Evolutionary conservation across 2,113 vertebrate genomes (phyloP), one percentile per base, ranked within the genome.

Genomic region (Tetraodon nigroviridis): DNA sequence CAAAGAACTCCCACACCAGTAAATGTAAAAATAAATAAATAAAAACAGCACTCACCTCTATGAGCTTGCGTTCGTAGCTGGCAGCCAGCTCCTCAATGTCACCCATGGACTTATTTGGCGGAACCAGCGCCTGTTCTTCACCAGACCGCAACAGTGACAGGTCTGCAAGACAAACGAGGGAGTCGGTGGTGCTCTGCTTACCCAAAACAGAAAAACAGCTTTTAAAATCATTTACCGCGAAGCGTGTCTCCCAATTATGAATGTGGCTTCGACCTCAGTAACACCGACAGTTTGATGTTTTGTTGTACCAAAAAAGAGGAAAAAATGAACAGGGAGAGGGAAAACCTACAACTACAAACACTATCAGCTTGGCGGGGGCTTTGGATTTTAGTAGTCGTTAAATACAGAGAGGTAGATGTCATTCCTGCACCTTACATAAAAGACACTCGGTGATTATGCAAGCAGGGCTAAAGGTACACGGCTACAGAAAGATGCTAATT

Each of bases 1-100:
- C 4, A 48, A n/a, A 48, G 15, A 16, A 22, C 21, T 4, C 19
- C 14, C 5, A 52, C 48, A 21, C 13, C 5, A 20, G 11, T 11
- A 17, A 52, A 42, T 10, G 2, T n/a, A n/a, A n/a, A n/a, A n/a
- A n/a, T n/a, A 17, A 3, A 2, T 5, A 6, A 29, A 3, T 3
- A 24, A 2, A 16, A 11, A 49, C 18, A 29, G n/a, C 51, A 56
- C 86, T 92, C 88, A 99, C 97, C 96, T 99, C 97, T 0, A 99
- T 95, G 65, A 98, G 92, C 80, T 99, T 99, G 44, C 95, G 93
- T 76, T 98, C 97, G 0, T 98, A 99, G 72, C 92, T 93, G 78
- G 90, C 92, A 1, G 95, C 94, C 7, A 96, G 85, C 47, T 98
- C 95, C 70, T 98, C 96, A 0, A 92, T 87, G 61, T 94, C 92